A percentile compares a stretch with the other conserved stretches of the same genome.
These are phyloP conservation scores for Sorex maritimensis DNA, from an alignment of 2,797 vertebrate genomes.

Conservation along the genomic window DNA sequence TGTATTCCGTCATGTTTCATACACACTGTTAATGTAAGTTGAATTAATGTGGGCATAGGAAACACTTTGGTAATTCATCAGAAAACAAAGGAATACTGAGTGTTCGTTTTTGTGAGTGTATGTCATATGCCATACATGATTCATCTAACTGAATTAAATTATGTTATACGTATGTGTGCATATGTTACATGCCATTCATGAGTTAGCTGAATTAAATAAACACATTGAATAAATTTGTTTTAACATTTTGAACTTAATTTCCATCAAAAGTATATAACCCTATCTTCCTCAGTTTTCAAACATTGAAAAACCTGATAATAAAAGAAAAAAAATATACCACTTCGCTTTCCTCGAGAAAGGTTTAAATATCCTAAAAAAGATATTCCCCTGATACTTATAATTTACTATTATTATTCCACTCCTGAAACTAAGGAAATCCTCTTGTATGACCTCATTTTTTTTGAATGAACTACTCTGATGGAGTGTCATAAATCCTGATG, in stretches of 20 bases:
- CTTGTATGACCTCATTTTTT: conserved; percentile 76
- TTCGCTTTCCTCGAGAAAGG: conserved; percentile 73
- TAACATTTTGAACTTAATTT: conserved; percentile 49
- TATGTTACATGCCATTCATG: neutral
- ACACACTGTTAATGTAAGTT: conserved; percentile 55
- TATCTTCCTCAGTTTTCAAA: conserved; percentile 52
- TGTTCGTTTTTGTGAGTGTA: neutral
- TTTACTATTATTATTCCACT: conserved; percentile 81
- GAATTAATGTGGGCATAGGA: conserved; percentile 52
- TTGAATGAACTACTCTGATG: conserved; percentile 68
- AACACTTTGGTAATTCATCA: neutral
- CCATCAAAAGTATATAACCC: conserved; percentile 43
- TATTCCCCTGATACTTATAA: conserved; percentile 73
- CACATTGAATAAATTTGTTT: conserved; percentile 28
- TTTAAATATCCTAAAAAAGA: conserved; percentile 70
- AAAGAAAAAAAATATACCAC: conserved; percentile 8
- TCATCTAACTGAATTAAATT: neutral
- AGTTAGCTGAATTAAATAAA: neutral
- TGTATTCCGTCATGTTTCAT: conserved; percentile 20
- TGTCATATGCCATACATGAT: neutral
- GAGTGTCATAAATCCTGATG: conserved; percentile 48
- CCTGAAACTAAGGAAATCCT: conserved; percentile 80
- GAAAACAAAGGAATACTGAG: conserved; percentile 7
- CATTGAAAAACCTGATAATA: conserved; percentile 67
- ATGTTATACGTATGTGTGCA: no score